Evolutionary conservation across 2,113 vertebrate genomes (phyloP), one percentile per base, ranked within the genome.

Genomic region (Macrotus californicus): DNA sequence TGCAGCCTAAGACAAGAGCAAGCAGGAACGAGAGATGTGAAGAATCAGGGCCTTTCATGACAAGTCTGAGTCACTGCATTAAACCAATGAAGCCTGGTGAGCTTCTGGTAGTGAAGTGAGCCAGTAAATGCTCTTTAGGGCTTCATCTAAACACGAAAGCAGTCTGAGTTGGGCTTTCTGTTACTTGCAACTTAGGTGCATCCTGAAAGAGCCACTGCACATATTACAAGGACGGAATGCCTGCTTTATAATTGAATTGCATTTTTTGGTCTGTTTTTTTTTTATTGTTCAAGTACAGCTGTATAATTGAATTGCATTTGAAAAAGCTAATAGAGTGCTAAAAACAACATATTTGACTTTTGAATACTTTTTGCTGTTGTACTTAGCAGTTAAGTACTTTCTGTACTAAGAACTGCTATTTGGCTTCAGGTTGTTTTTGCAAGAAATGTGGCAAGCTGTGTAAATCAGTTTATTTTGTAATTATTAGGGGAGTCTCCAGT

Each of bases 391-490:
- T 87, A 83, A 82, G 80, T 83, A 46, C 56, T 73, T 82, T 90
- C 24, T 52, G 84, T 73, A 72, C n/a, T 67, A 85, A 91, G 59
- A 95, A 82, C 14, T 89, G 87, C 59, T 91, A 66, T 88, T 87
- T 72, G 21, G 85, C 36, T 96, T 89, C 15, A 95, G 79, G 76
- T 97, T 96, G 22, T 92, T 98, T 94, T 91, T 97, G 84, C 16
- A 98, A 96, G 94, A 94, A 96, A 94, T 29, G 88, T 24, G 81
- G 91, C 86, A 96, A 97, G 86, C 46, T 93, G 12, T 93, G 56
- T 67, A 85, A 64, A 81, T 82, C 54, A 41, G 67, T 88, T 88
- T 91, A 76, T 86, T 96, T 52, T 95, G 6, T 89, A 92, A 95
- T 82, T 79, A 96, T 8, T 5, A 29, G 16, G 7, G 34, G 76